Conservation (phyloP, 2,113 vertebrate species). For the Ophthalmotilapia sp. region DNA sequence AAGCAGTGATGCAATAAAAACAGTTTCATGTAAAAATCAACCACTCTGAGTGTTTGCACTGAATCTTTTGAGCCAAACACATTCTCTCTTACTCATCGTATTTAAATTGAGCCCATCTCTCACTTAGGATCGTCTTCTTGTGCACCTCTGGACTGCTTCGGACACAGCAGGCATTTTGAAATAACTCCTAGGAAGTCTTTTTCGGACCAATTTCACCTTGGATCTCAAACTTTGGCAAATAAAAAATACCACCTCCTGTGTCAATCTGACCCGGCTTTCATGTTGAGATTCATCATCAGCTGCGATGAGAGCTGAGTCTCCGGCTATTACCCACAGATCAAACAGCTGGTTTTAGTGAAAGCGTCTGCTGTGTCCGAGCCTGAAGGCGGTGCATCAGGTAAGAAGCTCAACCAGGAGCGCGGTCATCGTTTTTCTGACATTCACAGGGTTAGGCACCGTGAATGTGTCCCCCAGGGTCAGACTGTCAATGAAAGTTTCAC, state of each 20-base stretch:
- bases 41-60: background rate
- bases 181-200: background rate
- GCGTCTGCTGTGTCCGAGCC: background rate
- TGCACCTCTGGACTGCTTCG: background rate
- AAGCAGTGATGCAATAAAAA: background rate
- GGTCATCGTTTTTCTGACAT: background rate
- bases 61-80: background rate
- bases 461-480: background rate
- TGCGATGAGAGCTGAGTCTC: background rate
- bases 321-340: background rate
- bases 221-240: background rate
- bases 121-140: background rate
- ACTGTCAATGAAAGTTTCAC: background rate
- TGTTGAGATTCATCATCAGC: background rate
- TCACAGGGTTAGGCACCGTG: background rate
- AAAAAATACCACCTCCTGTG: background rate
- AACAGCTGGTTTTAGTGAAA: background rate
- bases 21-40: background rate
- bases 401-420: background rate
- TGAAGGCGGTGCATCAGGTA: background rate
- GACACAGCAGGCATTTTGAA: background rate
- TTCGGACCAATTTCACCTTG: background rate
- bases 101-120: background rate
- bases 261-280: background rate
- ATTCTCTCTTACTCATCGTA: background rate